These are phyloP conservation scores for Okapia johnstoni DNA, from an alignment of 2,113 vertebrate species.

Conservation along the genomic window DNA sequence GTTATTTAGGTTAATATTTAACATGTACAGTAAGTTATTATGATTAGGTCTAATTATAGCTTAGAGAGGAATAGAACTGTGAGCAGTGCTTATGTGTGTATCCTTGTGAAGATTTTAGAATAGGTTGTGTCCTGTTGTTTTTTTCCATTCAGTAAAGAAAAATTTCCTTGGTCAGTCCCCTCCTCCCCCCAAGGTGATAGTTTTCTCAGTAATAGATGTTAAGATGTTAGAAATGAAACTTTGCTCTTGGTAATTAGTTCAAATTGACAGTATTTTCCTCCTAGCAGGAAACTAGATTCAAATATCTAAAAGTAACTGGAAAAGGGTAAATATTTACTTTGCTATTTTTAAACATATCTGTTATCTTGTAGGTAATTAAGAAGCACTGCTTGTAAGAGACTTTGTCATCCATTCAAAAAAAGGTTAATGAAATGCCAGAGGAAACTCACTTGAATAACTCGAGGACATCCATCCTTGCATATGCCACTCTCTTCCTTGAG, in stretches of 20 bases:
- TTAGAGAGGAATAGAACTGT: not conserved
- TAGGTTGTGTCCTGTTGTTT: not conserved
- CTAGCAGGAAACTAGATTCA: not conserved
- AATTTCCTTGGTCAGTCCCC: not conserved
- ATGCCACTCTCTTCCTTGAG: not conserved
- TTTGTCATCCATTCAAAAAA: not conserved
- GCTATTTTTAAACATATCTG: not conserved
- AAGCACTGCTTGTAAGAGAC: not conserved
- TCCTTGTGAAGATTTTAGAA: not conserved
- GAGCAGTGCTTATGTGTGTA: not conserved
- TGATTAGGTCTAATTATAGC: not conserved
- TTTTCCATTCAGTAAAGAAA: not conserved
- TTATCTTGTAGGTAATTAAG: not conserved
- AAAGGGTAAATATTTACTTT: not conserved
- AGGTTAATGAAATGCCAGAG: not conserved
- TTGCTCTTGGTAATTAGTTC: not conserved
- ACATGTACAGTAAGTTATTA: not conserved
- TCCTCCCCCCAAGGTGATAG: not conserved
- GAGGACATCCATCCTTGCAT: not conserved
- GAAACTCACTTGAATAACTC: not conserved
- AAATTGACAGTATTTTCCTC: not conserved
- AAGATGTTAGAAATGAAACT: slow-evolving; percentile 19
- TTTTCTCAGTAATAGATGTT: slow-evolving; percentile 9
- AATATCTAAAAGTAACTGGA: not conserved
- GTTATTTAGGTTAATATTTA: slow-evolving; percentile 43